Evolutionary conservation across 1,140 invertebrate genomes (phyloP), one percentile per base, ranked within the genome.

Genomic region (Lepidurus apus): DNA sequence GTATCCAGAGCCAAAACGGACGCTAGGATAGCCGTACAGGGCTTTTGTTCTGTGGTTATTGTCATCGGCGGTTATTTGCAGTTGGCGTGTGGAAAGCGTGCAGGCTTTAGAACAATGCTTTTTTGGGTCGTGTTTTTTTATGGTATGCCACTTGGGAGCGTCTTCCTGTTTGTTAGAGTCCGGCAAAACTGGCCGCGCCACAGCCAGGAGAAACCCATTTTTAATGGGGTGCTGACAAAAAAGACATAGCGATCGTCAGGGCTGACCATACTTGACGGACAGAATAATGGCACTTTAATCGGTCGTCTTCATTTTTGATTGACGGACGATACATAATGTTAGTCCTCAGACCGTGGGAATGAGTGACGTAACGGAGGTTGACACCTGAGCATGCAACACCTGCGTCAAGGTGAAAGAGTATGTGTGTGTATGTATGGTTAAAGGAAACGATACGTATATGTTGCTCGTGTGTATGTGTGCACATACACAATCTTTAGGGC

Each of bases 211-310:
- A 13, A 21, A 65, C 21, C 53, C 0, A 21, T 65, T 13, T 34
- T 21, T 65, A 65, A 65, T n/a, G 13, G 13, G 17, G 13, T 21
- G 53, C 21, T 65, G 53, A 7, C 6, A 21, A n/a, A 65, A 65
- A 6, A n/a, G 34, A 1, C 34, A 34, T 34, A 34, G 34, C 34
- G 34, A 65, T 65, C 21, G 53, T 13, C 21, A 21, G 53, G 7
- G 53, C 21, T n/a, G 53, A 65, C 53, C 53, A 65, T 34, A 34
- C 53, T 65, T 65, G 53, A 65, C 53, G 53, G 53, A 65, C 53
- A 65, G 21, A n/a, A 65, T 21, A 65, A 65, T 65, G n/a, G 53
- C 53, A 34, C 8, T 65, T 65, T 17, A 65, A 65, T 65, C 10
- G 17, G 17, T 7, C 13, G 53, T 34, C 34, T 34, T 34, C 34